Percentiles rank a stretch among this genome's conserved stretches.
phyloP scores from a whole-genome alignment of 2,797 vertebrate genomes.

The Karalla daura region DNA sequence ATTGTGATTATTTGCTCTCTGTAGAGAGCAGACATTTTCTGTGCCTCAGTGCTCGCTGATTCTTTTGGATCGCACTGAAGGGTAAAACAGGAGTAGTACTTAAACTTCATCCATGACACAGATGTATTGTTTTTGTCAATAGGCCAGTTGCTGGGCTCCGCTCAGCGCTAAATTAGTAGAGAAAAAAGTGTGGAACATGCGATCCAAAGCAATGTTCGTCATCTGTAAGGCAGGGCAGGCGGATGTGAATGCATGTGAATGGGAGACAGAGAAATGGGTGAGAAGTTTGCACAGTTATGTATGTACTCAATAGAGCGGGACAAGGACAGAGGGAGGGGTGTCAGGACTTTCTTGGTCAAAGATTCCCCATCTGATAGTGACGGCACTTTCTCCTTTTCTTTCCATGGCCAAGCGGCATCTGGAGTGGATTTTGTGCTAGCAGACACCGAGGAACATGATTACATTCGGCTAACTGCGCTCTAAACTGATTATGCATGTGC shows the following conservation, averaged over 20 bases:
- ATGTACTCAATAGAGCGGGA: conserved; percentile 72
- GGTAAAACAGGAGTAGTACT: conserved; percentile 70
- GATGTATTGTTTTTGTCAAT: conserved; percentile 58
- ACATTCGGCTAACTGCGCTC: conserved; percentile 99
- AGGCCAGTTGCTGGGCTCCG: conserved; percentile 48
- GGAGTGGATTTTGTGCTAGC: conserved; percentile 98
- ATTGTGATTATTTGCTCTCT: conserved; percentile 72
- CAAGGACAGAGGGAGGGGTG: conserved; percentile 64
- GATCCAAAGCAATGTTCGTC: conserved; percentile 52
- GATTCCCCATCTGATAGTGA: conserved; percentile 82
- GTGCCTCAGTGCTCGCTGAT: conserved; percentile 57
- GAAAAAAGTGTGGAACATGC: conserved; percentile 54
- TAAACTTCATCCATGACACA: conserved; percentile 59
- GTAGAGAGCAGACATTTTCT: conserved; percentile 62
- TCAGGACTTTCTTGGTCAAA: conserved; percentile 76
- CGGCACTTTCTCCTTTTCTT: conserved; percentile 86
- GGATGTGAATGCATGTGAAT: conserved; percentile 32
- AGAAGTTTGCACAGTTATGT: conserved; percentile 65
- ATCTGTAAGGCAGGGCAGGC: conserved; percentile 10
- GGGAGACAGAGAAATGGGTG: conserved; percentile 22
- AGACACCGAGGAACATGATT: conserved; percentile 99
- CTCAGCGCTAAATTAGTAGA: conserved; percentile 57
- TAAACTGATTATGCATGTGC: conserved; percentile 99
- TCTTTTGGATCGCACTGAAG: conserved; percentile 72
- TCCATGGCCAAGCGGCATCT: conserved; percentile 92